Base-by-base conservation (phyloP, 2,888 invertebrate species). In the Archips xylosteana region DNA sequence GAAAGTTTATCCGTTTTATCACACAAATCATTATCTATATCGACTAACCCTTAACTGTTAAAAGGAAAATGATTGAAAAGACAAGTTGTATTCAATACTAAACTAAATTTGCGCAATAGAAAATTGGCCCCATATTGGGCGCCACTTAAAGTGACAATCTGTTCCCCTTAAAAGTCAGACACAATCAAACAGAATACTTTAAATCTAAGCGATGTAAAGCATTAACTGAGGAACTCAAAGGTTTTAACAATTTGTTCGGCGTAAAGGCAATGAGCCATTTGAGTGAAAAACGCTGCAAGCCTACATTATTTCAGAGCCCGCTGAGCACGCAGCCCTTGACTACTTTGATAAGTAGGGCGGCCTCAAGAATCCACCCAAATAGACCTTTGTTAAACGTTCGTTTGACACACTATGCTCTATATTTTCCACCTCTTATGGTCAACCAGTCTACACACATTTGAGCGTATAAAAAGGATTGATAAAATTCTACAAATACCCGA, bases 81-180 rank as follows among this genome's bases (percentile, higher is more conserved):
- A 49, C 6, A 39, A 39, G 39, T 39, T 39, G 6, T 12, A 34
- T 49, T n/a, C 32, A 6, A 1, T 0, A 32, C 45, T n/a, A 63
- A 13, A 47, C 12, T 47, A 9, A 23, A 9, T 2, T 62, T 3
- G 10, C 32, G 10, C 4, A 6, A 8, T 6, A 15, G 10, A 57
- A 57, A 15, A 36, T 61, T 54, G 2, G 75, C 59, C 77, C 76
- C 79, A 77, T 67, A 70, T 79, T 77, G 81, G 82, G 82, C 77
- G 80, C 79, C 81, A 80, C 66, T 71, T 73, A 47, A 39, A 9
- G 47, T 57, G 23, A 12, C 13, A 39, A 60, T n/a, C 13, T 3
- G 42, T 59, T 3, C 9, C 45, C 10, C 32, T 39, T 3, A 23
- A 64, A 39, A 64, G n/a, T n/a, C 34, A 59, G 8, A 3, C 59